Evolutionary conservation across 1,140 invertebrate genomes (phyloP), one percentile per base, ranked within the genome.

Genomic region (Habropoda laboriosa): DNA sequence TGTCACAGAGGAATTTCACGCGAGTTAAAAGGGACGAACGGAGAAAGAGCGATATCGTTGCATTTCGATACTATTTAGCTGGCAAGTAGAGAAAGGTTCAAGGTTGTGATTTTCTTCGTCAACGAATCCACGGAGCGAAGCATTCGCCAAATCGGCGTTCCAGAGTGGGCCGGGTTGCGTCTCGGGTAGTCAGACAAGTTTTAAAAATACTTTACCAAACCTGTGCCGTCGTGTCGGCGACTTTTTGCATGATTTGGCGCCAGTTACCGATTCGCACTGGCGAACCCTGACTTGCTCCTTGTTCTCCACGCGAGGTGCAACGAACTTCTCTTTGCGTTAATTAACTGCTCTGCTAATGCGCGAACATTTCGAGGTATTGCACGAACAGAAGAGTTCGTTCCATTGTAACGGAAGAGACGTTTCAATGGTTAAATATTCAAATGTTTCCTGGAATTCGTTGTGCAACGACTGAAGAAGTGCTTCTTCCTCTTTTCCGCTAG

Each of bases 141-240:
- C 24, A 45, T 73, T 67, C 72, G 51, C 8, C 58, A 51, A 80
- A 80, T 71, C 55, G 55, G 51, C 58, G 66, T 70, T 68, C 55
- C 73, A 49, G 45, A 60, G 68, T 78, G 66, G 73, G 67, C 49
- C 60, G 71, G 72, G 76, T 73, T 71, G 74, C 35, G 77, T 61
- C 71, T 1, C 75, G 76, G 49, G 77, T 57, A 72, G 78, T 73
- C 76, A 73, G 76, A 81, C 86, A 80, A 86, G 86, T 87, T 87
- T 88, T 87, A 88, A 87, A 87, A 87, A 88, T 88, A 88, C 84
- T 81, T 86, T 73, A 55, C 64, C 73, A 67, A 80, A 81, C 80
- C 79, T 80, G 63, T 53, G 75, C 70, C 75, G 79, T 57, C 71
- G 61, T 71, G 78, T 74, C 73, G 63, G 73, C 51, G 68, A 61